These are phyloP conservation scores for Sigmodon hispidus DNA, from an alignment of 2,113 vertebrate genomes.

Conservation along the genomic window DNA sequence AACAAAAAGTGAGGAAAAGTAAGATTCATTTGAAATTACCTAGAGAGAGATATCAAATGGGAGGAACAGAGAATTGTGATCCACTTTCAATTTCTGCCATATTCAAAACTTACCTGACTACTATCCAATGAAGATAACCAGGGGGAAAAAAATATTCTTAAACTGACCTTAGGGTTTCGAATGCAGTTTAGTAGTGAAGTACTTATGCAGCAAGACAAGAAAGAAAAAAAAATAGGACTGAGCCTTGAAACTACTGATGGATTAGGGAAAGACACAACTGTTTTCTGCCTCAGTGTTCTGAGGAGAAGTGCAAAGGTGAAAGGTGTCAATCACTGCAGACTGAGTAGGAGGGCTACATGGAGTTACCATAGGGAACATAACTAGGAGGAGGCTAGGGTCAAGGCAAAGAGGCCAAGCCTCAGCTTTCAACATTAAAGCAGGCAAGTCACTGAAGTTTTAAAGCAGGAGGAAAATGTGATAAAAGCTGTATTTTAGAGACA, in stretches of 20 bases:
- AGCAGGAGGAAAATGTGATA: conserved; percentile 30
- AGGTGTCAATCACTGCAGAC: not conserved
- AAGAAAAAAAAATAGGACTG: not conserved
- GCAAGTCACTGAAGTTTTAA: conserved; percentile 27
- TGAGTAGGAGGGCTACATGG: not conserved
- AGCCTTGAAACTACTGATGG: not conserved
- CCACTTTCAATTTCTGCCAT: not conserved
- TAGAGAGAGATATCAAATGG: not conserved
- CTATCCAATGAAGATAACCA: not conserved
- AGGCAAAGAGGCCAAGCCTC: not conserved
- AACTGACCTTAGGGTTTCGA: not conserved
- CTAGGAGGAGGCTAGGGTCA: not conserved
- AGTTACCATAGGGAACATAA: not conserved
- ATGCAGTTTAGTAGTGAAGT: not conserved
- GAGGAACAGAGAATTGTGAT: not conserved
- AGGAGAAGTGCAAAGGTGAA: not conserved
- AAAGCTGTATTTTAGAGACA: conserved; percentile 36
- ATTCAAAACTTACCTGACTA: conserved; percentile 6
- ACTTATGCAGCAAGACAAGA: not conserved
- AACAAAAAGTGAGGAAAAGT: not conserved
- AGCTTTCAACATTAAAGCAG: conserved; percentile 41
- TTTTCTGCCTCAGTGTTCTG: not conserved
- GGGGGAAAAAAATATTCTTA: not conserved
- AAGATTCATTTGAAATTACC: not conserved
- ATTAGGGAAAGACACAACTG: not conserved